These are phyloP conservation scores for Microctonus aethiopoides DNA, from an alignment of 2,888 invertebrate genomes.

Conservation along the genomic window DNA sequence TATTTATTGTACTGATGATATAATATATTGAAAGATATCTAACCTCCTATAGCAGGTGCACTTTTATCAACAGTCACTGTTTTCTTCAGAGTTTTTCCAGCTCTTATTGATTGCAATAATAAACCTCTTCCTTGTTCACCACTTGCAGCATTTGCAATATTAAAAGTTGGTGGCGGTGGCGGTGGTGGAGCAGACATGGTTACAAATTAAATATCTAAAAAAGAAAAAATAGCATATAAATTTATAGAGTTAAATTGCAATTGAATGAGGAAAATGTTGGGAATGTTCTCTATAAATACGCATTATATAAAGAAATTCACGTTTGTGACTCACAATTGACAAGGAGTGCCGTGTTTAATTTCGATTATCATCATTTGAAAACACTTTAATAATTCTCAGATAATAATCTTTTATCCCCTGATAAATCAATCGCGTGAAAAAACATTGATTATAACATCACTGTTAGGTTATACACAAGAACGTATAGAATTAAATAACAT, in stretches of 20 bases:
- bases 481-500: neutral
- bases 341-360: slow-evolving; percentile 32
- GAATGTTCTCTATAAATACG: neutral
- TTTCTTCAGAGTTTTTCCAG: slow-evolving; percentile 85
- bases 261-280: neutral
- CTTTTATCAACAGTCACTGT: slow-evolving; percentile 92
- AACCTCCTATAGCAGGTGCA: slow-evolving; percentile 81
- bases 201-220: slow-evolving; percentile 17
- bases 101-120: slow-evolving; percentile 84
- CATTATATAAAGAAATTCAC: slow-evolving; percentile 7
- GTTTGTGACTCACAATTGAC: slow-evolving; percentile 32
- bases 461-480: neutral
- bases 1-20: neutral
- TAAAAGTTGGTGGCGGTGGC: slow-evolving; percentile 73
- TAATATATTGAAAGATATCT: slow-evolving; percentile 48
- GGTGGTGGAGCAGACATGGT: slow-evolving; percentile 73
- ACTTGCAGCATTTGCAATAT: slow-evolving; percentile 67
- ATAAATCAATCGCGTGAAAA: slow-evolving; percentile 31
- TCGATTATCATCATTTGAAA: slow-evolving; percentile 25
- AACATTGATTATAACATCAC: slow-evolving; percentile 7
- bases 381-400: neutral
- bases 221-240: neutral
- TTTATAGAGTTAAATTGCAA: neutral
- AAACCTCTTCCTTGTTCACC: slow-evolving; percentile 73
- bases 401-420: slow-evolving; percentile 19